These are phyloP conservation scores for Drosophila lacicola DNA, from an alignment of 2,888 invertebrate genomes.

Conservation along the genomic window DNA sequence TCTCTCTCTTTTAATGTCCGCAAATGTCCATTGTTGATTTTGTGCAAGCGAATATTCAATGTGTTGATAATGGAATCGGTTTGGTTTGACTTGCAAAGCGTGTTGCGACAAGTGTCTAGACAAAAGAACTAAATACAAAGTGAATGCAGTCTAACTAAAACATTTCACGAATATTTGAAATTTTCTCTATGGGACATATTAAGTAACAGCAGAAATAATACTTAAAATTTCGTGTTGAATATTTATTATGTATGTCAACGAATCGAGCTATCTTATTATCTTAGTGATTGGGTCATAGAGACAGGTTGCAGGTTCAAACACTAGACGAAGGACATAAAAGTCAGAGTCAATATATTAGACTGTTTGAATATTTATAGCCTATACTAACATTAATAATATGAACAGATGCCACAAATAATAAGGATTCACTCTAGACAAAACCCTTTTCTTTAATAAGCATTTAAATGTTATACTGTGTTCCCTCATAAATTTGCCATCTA, in stretches of 20 bases:
- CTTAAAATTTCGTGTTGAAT: not conserved
- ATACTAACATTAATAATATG: too few relatives aligned
- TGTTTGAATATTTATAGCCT: too few relatives aligned
- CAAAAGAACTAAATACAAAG: constrained; percentile 37
- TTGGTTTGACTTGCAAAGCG: constrained; percentile 17
- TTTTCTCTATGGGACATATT: not conserved
- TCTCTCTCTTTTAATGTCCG: constrained; percentile 12
- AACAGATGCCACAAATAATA: too few relatives aligned
- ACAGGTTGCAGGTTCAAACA: not conserved
- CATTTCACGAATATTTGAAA: constrained; percentile 5
- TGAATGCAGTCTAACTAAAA: constrained; percentile 14
- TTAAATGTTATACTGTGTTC: too few relatives aligned
- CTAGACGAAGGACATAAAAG: not conserved
- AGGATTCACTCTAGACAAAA: too few relatives aligned
- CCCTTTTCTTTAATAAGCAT: too few relatives aligned
- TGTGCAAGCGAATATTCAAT: constrained; percentile 17
- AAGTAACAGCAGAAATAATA: constrained; percentile 2
- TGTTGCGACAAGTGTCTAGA: constrained; percentile 38
- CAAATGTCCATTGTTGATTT: constrained; percentile 49
- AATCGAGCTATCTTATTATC: constrained; percentile 1
- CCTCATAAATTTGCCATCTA: too few relatives aligned
- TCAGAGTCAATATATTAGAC: too few relatives aligned
- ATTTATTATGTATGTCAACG: not conserved
- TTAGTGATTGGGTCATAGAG: not conserved
- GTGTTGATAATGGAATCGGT: constrained; percentile 38